Evolutionary conservation across 1,140 invertebrate genomes (phyloP).

Genomic region (Lamellibrachia luymesi): DNA sequence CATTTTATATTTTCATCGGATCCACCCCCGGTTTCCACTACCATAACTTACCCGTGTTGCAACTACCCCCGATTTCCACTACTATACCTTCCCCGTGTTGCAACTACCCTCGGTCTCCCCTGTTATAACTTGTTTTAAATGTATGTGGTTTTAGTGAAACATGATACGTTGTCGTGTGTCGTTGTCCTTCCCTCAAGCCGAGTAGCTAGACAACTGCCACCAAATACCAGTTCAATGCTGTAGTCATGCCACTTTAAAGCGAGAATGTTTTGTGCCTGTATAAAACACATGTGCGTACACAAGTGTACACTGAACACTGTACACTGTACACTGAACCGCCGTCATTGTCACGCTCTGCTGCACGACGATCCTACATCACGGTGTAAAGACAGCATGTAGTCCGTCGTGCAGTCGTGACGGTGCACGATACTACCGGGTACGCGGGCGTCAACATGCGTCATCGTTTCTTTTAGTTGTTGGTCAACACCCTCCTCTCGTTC

Average conservation of each 20-base stretch:
- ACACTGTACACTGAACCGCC: neutral
- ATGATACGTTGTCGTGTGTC: neutral
- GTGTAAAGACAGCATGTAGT: neutral
- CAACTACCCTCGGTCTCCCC: too few relatives aligned
- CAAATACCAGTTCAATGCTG: neutral
- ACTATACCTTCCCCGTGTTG: too few relatives aligned
- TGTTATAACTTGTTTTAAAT: too few relatives aligned
- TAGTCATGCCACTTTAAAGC: neutral
- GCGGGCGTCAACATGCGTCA: neutral
- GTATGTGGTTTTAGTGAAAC: too few relatives aligned
- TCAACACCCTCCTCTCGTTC: neutral
- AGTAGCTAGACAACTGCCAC: neutral
- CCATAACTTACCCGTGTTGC: neutral
- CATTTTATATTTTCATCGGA: too few relatives aligned
- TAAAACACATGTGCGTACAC: too few relatives aligned
- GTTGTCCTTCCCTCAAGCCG: neutral
- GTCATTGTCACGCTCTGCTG: neutral
- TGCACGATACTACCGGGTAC: too few relatives aligned
- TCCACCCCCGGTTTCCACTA: too few relatives aligned
- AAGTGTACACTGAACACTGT: neutral
- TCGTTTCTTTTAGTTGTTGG: neutral
- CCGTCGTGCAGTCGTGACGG: neutral
- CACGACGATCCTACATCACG: neutral
- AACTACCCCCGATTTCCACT: neutral
- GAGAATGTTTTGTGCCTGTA: neutral